Evolutionary conservation across 2,113 vertebrate species (phyloP), one percentile per base, ranked within the genome.

Genomic region (Brachypteracias leptosomus): DNA sequence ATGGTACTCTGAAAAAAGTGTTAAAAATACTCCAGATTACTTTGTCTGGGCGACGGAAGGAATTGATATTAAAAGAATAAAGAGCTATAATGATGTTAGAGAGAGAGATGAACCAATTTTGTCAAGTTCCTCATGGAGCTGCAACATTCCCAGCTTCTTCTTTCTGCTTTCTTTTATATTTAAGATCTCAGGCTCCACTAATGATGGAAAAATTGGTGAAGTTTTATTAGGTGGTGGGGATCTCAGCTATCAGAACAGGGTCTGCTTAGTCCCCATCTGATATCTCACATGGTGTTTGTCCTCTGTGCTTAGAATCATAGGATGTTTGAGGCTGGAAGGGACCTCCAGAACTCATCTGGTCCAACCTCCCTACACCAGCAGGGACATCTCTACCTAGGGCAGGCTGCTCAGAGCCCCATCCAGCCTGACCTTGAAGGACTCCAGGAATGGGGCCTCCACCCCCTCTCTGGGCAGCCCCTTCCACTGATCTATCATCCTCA

Each of bases 1-100:
- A 92, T 79, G 80, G 74, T 42, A 47, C 24, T 51, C 71, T 67
- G 52, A 71, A 65, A 88, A n/a, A 94, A 90, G 42, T 58, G 58
- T 66, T 79, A 86, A 89, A 94, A 94, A 82, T 88, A 75, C 58
- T 85, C 77, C 52, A 71, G 75, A 88, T 89, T 83, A 70, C 49
- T 78, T 82, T 84, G 62, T 75, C 78, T 93, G 44, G 28, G 21
- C 90, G 76, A 93, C 76, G 75, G 86, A 94, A 91, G 79, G 42
- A 85, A 76, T 13, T 0, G 0, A 61, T 81, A 94, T 86, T 95
- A 88, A 93, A 91, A 75, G 77, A 89, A 90, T 36, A 90, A 87
- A 77, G 16, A 91, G 21, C 52, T 59, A 65, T 62, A 91, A 85
- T 82, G 2, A 77, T 4, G 1, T 74, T 77, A 65, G 36, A 90